Evolutionary conservation across 2,797 vertebrate species (phyloP).

Genomic region (Myotis daubentonii): DNA sequence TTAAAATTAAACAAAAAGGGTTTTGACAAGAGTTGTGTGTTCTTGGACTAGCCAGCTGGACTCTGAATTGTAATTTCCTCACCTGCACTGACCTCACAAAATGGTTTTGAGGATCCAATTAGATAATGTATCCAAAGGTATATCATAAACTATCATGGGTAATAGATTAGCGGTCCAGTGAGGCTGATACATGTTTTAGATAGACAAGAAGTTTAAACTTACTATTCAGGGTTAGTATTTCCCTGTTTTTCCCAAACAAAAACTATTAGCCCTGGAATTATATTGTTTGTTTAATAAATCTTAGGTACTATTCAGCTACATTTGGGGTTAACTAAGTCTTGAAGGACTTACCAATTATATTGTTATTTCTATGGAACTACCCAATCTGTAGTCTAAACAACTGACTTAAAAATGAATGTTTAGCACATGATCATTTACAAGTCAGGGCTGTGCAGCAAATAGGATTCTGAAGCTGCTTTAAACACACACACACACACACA

Average conservation of each 20-base stretch:
- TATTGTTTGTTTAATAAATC: not conserved
- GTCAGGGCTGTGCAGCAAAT: not conserved
- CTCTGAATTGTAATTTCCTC: not conserved
- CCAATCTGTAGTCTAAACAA: not conserved
- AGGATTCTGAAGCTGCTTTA: not conserved
- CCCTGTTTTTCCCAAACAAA: constrained; percentile 26
- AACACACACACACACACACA: not conserved
- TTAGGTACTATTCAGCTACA: not conserved
- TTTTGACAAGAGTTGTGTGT: not conserved
- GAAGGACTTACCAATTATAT: not conserved
- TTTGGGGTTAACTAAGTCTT: not conserved
- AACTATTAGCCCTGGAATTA: not conserved
- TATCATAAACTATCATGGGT: not conserved
- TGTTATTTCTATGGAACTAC: not conserved
- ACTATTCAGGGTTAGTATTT: not conserved
- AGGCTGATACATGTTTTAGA: not conserved
- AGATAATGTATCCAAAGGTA: not conserved
- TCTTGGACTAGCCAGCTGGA: not conserved
- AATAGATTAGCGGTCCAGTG: not conserved
- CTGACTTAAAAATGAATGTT: constrained; percentile 29
- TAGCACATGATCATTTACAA: not conserved
- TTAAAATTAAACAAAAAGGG: not conserved
- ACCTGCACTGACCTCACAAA: not conserved
- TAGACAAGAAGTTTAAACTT: not conserved
- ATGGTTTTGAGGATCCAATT: not conserved